Conservation (phyloP, 2,797 vertebrate genomes). For the Vespertilio murinus region DNA sequence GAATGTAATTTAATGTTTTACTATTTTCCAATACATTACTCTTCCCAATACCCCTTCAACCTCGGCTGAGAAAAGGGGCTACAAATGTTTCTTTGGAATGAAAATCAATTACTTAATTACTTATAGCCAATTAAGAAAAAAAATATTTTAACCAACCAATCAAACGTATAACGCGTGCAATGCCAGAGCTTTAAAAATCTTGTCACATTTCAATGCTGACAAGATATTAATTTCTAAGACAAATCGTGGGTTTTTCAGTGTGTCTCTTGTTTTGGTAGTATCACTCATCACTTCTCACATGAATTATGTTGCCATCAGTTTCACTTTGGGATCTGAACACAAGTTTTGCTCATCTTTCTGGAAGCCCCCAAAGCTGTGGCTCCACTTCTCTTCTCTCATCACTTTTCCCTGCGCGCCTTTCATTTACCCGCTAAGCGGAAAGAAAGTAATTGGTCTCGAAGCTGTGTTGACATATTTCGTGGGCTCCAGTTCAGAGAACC, state of each 20-base stretch:
- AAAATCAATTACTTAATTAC: slow-evolving; percentile 29
- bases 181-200: neutral
- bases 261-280: neutral
- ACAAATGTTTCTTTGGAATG: neutral
- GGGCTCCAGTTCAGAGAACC: slow-evolving; percentile 63
- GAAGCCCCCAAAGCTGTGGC: slow-evolving; percentile 31
- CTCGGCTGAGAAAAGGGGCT: slow-evolving; percentile 46
- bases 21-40: slow-evolving; percentile 75
- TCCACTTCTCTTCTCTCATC: slow-evolving; percentile 59
- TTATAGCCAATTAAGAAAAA: slow-evolving; percentile 51
- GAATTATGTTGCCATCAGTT: slow-evolving; percentile 28
- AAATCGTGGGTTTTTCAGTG: neutral
- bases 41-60: slow-evolving; percentile 46
- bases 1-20: slow-evolving; percentile 70
- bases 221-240: slow-evolving; percentile 44
- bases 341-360: slow-evolving; percentile 59
- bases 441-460: slow-evolving; percentile 69
- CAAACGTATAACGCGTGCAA: neutral
- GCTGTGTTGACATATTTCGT: slow-evolving; percentile 64
- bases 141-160: neutral
- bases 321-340: neutral
- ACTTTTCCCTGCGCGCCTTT: slow-evolving; percentile 49
- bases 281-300: slow-evolving; percentile 53
- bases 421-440: slow-evolving; percentile 52
- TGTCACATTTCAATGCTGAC: slow-evolving; percentile 16